Evolutionary conservation across 2,888 invertebrate genomes (phyloP), one percentile per base, ranked within the genome.

Genomic region (Plemyria rubiginata): DNA sequence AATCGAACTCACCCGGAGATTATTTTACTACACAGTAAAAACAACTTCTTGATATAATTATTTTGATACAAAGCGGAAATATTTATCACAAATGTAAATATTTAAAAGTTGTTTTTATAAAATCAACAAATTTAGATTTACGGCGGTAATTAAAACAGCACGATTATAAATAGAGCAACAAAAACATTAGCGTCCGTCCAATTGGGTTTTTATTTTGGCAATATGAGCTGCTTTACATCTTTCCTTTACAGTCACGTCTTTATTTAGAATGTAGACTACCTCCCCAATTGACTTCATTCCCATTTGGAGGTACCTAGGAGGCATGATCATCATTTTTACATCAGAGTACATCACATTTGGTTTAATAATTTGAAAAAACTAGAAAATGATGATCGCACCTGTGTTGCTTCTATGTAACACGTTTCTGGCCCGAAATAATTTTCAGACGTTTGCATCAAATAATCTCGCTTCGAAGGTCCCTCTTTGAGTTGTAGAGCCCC

Each of bases 61-160:
- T n/a, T 54, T 15, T 8, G 15, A 46, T 54, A 36, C 36, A 54
- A 46, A 45, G 12, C 54, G 45, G 32, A 54, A 54, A 36, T 32
- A 46, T 54, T 43, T n/a, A 45, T 22, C 38, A 46, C 12, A 38
- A 15, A 45, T 13, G 12, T 46, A 54, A 46, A 45, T 36, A 45
- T 15, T 3, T 54, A 45, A 22, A 38, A 38, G 32, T n/a, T 32
- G 15, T 16, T 46, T 16, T 46, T 46, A 38, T 48, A 54, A 54
- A 54, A 13, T 36, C 7, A 45, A 43, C 38, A n/a, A 36, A 38
- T 48, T 46, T 46, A 46, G 43, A 53, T 56, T 56, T 49, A 55
- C 29, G 36, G 15, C 15, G 46, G 51, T 61, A 51, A 61, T 61
- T 52, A 61, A 55, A 55, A 46, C 51, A 46, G 38, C 22, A 5